Conservation (phyloP, 2,113 vertebrate species). For the Uria lomvia region DNA sequence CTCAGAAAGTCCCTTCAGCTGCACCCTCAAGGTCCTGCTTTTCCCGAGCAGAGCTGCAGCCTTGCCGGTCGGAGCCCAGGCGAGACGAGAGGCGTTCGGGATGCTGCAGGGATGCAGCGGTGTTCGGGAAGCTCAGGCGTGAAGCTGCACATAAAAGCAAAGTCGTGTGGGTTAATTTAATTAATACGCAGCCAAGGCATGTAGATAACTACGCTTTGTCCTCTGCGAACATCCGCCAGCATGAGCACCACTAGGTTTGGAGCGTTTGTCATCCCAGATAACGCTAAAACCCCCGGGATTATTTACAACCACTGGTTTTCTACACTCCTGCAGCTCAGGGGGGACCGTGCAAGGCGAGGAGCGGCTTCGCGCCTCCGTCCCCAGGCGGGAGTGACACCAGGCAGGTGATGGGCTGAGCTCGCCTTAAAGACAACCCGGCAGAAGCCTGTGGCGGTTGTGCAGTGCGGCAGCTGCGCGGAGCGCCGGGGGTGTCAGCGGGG, state of each 20-base stretch:
- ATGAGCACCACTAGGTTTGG: background rate
- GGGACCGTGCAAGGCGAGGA: fast-evolving
- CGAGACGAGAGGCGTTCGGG: fast-evolving
- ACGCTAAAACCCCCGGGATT: fast-evolving
- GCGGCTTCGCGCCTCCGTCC: fast-evolving
- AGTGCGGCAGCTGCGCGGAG: fast-evolving
- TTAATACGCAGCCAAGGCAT: fast-evolving
- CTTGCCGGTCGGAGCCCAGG: background rate
- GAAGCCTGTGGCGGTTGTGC: background rate
- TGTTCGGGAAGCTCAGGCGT: fast-evolving
- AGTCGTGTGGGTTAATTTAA: fast-evolving
- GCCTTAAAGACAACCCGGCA: background rate
- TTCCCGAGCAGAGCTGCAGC: background rate
- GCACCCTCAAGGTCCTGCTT: background rate
- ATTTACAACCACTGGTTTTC: fast-evolving
- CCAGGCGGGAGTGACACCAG: fast-evolving
- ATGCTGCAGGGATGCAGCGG: background rate
- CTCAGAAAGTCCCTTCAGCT: background rate
- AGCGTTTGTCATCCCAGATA: background rate
- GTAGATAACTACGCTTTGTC: too few species aligned
- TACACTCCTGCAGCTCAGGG: background rate
- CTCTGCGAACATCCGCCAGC: background rate
- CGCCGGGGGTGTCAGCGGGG: fast-evolving
- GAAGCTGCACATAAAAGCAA: background rate
- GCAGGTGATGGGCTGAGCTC: background rate